Conservation (phyloP, 2,888 invertebrate genomes). For the Mactromeris polynyma region DNA sequence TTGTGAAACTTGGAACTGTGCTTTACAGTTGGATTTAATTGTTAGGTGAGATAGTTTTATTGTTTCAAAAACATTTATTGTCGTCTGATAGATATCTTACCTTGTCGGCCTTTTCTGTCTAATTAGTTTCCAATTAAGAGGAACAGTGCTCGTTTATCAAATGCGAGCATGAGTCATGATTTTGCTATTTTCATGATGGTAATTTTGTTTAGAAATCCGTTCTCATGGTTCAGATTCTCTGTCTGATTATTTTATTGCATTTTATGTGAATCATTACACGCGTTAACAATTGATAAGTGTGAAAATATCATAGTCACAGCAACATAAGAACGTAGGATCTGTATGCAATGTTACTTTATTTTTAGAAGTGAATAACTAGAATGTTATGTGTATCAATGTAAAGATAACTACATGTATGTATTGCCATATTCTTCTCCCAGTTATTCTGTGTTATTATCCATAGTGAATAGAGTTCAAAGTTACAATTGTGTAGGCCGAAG, state of each 20-base stretch:
- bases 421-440: no score
- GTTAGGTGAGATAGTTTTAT: background rate
- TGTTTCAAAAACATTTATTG: slow-evolving; percentile 13
- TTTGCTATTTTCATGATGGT: slow-evolving; percentile 2
- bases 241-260: background rate
- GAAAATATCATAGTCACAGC: no score
- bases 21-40: background rate
- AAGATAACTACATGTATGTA: no score
- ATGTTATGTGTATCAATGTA: no score
- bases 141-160: background rate
- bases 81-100: background rate
- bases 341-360: no score
- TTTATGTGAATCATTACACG: background rate
- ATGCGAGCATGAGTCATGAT: slow-evolving; percentile 9
- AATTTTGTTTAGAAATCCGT: background rate
- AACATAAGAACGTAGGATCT: no score
- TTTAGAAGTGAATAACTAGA: no score
- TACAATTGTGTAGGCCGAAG: no score
- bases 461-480: no score
- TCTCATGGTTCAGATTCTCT: background rate
- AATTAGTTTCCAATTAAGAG: slow-evolving; percentile 5
- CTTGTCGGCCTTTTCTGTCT: background rate
- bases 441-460: no score
- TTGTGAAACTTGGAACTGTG: slow-evolving; percentile 12
- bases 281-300: background rate